phyloP scores from a whole-genome alignment of 2,113 vertebrate genomes.

The Sarotherodon lohbergeri region DNA sequence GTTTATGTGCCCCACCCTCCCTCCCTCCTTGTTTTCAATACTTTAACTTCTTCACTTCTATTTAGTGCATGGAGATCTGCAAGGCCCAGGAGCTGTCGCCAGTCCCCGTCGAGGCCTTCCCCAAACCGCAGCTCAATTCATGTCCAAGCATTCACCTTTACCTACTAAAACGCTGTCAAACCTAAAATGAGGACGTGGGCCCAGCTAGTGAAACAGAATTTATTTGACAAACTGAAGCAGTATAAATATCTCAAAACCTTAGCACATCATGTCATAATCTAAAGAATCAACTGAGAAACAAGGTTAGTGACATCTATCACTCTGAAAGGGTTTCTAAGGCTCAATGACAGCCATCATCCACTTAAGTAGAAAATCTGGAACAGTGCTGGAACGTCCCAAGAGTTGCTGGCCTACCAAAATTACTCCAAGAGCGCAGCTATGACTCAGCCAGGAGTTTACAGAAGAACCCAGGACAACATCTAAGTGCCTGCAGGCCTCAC shows the following conservation, averaged over 20 bases:
- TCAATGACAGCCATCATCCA: background rate
- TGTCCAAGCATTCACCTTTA: background rate
- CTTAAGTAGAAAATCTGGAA: background rate
- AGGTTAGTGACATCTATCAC: background rate
- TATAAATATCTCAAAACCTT: accelerated
- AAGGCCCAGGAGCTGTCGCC: accelerated
- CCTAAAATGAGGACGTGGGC: accelerated
- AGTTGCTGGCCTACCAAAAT: background rate
- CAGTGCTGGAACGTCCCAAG: background rate
- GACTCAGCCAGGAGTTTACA: background rate
- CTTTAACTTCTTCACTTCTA: background rate
- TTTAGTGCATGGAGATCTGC: background rate
- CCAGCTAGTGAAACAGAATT: background rate
- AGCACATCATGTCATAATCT: background rate
- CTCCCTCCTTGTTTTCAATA: background rate
- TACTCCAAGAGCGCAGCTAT: background rate
- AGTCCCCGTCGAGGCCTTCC: accelerated
- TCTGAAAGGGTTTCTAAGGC: background rate
- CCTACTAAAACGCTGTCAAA: accelerated
- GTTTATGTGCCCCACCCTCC: accelerated
- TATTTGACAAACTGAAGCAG: accelerated
- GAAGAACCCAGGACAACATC: background rate
- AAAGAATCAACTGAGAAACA: background rate
- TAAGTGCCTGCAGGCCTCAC: background rate
- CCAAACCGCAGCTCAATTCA: accelerated